phyloP scores from a whole-genome alignment of 2,888 invertebrate genomes.

The Norana najaformis region DNA sequence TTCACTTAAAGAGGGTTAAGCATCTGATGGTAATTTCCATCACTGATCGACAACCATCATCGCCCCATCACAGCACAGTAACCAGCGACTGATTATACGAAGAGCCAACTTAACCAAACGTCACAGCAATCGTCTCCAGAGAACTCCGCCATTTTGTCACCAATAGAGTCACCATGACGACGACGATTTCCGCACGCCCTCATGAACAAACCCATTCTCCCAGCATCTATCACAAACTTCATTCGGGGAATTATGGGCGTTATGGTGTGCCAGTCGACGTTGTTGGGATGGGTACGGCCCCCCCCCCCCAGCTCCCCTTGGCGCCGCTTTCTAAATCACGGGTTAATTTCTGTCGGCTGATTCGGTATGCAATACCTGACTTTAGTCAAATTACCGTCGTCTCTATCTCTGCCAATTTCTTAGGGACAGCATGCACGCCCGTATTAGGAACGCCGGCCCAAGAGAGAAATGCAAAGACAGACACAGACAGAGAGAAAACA shows the following conservation, averaged over 20 bases:
- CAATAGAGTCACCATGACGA: neutral
- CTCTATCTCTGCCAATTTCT: slow-evolving; percentile 15
- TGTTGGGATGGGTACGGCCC: slow-evolving; percentile 13
- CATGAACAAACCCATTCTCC: neutral
- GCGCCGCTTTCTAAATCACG: slow-evolving; percentile 8
- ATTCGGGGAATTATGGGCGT: slow-evolving; percentile 13
- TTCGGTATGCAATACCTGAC: slow-evolving; percentile 23
- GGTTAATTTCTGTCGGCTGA: slow-evolving; percentile 17
- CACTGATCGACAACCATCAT: slow-evolving; percentile 13
- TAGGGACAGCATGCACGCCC: neutral
- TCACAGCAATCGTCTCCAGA: neutral
- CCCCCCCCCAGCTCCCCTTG: neutral
- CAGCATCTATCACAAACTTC: slow-evolving; percentile 13
- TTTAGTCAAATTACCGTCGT: slow-evolving; percentile 4
- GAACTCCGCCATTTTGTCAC: slow-evolving; percentile 7
- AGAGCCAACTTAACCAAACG: neutral
- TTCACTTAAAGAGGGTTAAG: neutral
- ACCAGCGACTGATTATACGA: slow-evolving; percentile 6
- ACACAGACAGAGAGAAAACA: neutral
- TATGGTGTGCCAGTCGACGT: slow-evolving; percentile 1
- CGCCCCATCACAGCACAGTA: neutral
- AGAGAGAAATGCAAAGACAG: neutral
- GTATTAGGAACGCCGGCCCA: neutral
- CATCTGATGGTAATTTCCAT: neutral
- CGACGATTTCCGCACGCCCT: neutral